These are phyloP conservation scores for Petrocephalus schoutedeni DNA, from an alignment of 2,797 vertebrate species.

Conservation along the genomic window DNA sequence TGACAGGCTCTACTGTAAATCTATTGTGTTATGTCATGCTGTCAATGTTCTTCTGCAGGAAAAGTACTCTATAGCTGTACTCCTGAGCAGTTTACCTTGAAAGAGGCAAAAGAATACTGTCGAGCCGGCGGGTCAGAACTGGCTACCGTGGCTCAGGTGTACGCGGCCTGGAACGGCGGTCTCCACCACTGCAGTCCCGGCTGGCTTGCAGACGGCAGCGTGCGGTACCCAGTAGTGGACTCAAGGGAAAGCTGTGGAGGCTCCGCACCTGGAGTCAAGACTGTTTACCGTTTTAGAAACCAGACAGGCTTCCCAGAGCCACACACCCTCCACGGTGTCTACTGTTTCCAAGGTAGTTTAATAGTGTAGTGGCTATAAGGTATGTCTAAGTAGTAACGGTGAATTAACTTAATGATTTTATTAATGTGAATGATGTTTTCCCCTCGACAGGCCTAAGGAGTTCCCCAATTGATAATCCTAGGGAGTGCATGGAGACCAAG, in stretches of 20 bases:
- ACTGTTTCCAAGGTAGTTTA: conserved; percentile 78
- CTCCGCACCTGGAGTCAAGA: conserved; percentile 77
- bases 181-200: conserved; percentile 85
- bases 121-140: conserved; percentile 62
- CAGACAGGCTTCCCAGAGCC: conserved; percentile 86
- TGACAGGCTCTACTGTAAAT: neutral
- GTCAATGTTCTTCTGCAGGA: conserved; percentile 55
- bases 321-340: conserved; percentile 72
- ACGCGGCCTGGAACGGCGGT: conserved; percentile 80
- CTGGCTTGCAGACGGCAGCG: conserved; percentile 87
- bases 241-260: conserved; percentile 83
- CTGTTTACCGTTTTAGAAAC: conserved; percentile 81
- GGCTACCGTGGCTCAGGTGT: conserved; percentile 80
- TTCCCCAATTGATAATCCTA: conserved; percentile 58
- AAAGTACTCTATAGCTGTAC: conserved; percentile 74
- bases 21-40: neutral
- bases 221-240: conserved; percentile 83
- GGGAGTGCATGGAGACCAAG: conserved; percentile 55
- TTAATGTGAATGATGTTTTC: neutral
- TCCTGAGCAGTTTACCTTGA: conserved; percentile 68
- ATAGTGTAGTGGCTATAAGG: neutral
- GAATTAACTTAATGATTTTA: neutral
- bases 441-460: conserved; percentile 44
- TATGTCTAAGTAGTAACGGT: neutral
- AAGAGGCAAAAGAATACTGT: conserved; percentile 73